These are phyloP conservation scores for Acanthurus tractus DNA, from an alignment of 2,797 vertebrate species.

Conservation along the genomic window DNA sequence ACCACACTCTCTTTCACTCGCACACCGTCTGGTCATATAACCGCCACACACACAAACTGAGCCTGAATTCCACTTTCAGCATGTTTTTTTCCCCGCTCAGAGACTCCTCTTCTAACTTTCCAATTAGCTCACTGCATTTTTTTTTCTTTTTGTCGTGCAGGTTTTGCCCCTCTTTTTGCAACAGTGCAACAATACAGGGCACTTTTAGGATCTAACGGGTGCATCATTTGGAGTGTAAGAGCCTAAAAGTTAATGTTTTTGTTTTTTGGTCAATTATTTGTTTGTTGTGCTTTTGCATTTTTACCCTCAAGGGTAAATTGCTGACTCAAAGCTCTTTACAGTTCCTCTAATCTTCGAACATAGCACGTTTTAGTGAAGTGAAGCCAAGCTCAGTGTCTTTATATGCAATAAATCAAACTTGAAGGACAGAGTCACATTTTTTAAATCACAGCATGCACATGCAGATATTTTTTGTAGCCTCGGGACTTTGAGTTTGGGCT, in stretches of 20 bases:
- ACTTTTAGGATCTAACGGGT: constrained; percentile 1
- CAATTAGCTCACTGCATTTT: constrained; percentile 40
- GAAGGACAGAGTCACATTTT: too few relatives aligned
- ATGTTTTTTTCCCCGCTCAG: constrained; percentile 47
- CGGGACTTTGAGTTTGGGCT: too few relatives aligned
- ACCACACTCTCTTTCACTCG: constrained; percentile 80
- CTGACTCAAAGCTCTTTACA: background rate
- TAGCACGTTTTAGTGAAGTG: background rate
- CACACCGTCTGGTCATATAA: constrained; percentile 72
- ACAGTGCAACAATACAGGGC: background rate
- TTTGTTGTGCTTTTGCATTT: too few relatives aligned
- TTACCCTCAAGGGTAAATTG: background rate
- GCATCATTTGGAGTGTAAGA: background rate
- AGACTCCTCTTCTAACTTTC: constrained; percentile 46
- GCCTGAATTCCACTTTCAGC: constrained; percentile 57
- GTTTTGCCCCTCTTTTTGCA: constrained; percentile 20
- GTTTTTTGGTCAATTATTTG: background rate
- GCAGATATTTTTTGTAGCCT: too few relatives aligned
- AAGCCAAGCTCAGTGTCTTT: too few relatives aligned
- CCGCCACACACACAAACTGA: constrained; percentile 48
- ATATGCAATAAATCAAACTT: too few relatives aligned
- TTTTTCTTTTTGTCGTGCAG: constrained; percentile 24
- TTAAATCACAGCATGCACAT: too few relatives aligned
- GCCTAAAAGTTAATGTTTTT: background rate
- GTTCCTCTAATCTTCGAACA: too few relatives aligned